Conservation (phyloP, 1,140 invertebrate genomes). For the Polyergus mexicanus region DNA sequence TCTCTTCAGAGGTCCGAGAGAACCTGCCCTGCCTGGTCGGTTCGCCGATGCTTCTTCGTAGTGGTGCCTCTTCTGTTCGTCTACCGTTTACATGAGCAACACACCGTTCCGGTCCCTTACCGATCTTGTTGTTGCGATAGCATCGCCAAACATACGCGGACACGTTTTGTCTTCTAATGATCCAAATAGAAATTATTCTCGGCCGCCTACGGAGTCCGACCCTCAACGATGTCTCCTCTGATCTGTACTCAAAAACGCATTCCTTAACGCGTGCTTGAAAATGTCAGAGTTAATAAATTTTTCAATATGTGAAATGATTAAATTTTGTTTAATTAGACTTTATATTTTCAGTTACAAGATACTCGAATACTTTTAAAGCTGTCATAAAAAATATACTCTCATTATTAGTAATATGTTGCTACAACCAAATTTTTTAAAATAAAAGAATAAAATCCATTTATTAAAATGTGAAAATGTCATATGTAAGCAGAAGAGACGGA, state of each 20-base stretch:
- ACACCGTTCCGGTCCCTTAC: constrained; percentile 66
- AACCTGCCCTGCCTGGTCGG: constrained; percentile 77
- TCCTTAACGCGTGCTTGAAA: not conserved
- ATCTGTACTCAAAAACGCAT: not conserved
- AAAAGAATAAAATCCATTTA: not conserved
- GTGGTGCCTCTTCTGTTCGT: constrained; percentile 60
- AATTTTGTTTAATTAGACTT: not conserved
- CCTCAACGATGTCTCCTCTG: constrained; percentile 43
- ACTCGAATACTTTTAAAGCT: not conserved
- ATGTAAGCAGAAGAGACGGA: not conserved
- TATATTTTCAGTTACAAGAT: not conserved
- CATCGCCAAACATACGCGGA: constrained; percentile 75
- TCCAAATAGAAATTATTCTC: constrained; percentile 80
- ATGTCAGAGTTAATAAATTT: not conserved
- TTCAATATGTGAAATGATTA: not conserved
- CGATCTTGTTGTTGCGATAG: constrained; percentile 74
- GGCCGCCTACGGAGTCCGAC: constrained; percentile 64
- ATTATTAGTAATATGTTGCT: too few relatives aligned
- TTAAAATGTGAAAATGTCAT: too few relatives aligned
- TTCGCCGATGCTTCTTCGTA: constrained; percentile 56
- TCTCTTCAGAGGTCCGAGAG: constrained; percentile 60
- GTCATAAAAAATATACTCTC: too few relatives aligned
- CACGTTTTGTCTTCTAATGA: constrained; percentile 82
- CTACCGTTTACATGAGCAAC: constrained; percentile 78
- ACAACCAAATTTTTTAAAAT: not conserved